Evolutionary conservation across 2,113 vertebrate genomes (phyloP), one percentile per base, ranked within the genome.

Genomic region (Dryoscopus gambensis): DNA sequence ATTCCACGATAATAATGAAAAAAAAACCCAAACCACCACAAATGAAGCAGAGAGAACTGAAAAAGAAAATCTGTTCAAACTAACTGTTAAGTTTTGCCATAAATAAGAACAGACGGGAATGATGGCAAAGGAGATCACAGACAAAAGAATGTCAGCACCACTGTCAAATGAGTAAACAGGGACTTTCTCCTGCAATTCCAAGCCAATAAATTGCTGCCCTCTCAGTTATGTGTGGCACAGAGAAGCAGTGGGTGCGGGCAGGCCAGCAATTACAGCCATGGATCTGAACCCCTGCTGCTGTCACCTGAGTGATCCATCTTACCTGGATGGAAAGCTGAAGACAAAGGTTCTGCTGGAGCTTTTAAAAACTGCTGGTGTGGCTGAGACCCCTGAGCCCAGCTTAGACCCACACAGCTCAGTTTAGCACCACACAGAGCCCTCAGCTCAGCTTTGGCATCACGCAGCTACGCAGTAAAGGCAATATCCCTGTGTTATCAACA

Each of bases 151-250:
- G 92, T 68, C 78, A 88, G 83, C 49, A 64, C 13, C 42, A 19
- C 74, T 62, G 57, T 79, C 78, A 93, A 42, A 65, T 15, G 67
- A 80, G 65, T 19, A 69, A 76, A 49, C 50, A 46, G 64, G 77
- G 85, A 93, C 17, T 15, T 73, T 49, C 49, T 2, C 44, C 87
- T 85, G 70, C 78, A 79, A 68, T 94, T 87, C 33, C n/a, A 56
- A 91, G 69, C 22, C 87, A 82, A 62, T 73, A 60, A 93, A 85
- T 83, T 65, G 67, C 82, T 85, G 90, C 85, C 90, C 73, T 21
- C 89, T 49, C 30, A 11, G 75, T 64, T 76, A 2, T 28, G 67
- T 56, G 77, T 80, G 75, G 75, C 85, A 76, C 67, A 64, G 11
- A 85, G 70, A 2, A 71, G 82, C 92, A 75, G 60, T 25, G 24